Conservation (phyloP, 2,888 invertebrate species). For the Lamellibrachia satsuma region DNA sequence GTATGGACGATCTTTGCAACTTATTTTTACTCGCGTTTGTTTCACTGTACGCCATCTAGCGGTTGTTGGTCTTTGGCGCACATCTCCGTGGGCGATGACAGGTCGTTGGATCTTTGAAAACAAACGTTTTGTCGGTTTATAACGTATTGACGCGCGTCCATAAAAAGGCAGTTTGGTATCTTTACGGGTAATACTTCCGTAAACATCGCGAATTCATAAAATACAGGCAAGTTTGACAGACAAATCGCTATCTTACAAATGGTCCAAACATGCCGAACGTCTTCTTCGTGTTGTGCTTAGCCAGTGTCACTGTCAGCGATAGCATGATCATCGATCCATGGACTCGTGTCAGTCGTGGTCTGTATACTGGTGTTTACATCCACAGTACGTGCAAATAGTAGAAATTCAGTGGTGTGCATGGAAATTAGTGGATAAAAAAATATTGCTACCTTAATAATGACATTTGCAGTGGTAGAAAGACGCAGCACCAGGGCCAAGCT, state of each 20-base stretch:
- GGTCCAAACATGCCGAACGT: not conserved
- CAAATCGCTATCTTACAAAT: not conserved
- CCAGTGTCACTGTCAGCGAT: not conserved
- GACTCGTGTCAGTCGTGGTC: no score
- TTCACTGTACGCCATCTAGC: not conserved
- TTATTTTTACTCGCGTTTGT: not conserved
- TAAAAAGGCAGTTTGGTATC: not conserved
- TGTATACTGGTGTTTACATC: no score
- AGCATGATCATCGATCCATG: no score
- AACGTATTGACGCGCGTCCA: not conserved
- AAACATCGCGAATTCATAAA: not conserved
- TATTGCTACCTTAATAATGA: no score
- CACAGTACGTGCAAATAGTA: no score
- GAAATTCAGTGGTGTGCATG: no score
- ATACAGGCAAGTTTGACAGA: not conserved
- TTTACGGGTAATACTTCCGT: not conserved
- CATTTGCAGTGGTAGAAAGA: no score
- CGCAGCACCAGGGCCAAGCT: no score
- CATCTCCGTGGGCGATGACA: not conserved
- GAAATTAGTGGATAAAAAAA: no score
- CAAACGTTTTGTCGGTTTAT: not conserved
- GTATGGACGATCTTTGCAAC: no score
- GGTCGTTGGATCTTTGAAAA: not conserved
- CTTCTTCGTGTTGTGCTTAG: not conserved
- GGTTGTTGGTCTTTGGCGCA: not conserved